phyloP scores from a whole-genome alignment of 2,888 invertebrate species.

The Mimas tiliae region DNA sequence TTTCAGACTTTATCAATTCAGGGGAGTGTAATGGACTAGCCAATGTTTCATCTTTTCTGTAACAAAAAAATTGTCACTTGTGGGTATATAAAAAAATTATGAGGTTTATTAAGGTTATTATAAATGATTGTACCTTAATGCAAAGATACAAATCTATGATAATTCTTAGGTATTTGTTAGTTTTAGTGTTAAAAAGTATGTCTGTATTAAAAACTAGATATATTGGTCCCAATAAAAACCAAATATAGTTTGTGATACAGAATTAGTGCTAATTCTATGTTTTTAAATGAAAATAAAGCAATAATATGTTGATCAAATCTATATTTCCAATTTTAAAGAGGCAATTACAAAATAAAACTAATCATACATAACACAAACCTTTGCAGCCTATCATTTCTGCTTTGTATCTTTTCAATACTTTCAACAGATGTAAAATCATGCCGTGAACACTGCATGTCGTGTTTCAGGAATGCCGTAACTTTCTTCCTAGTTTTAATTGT shows the following conservation, averaged over 20 bases:
- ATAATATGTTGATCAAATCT: not conserved
- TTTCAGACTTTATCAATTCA: conserved; percentile 55
- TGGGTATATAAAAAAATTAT: not conserved
- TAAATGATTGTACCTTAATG: too few relatives aligned
- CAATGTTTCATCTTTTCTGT: conserved; percentile 63
- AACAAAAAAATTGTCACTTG: conserved; percentile 41
- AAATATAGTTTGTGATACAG: too few relatives aligned
- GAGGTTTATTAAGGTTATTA: too few relatives aligned
- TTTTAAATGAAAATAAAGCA: not conserved
- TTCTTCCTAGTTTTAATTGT: conserved; percentile 85
- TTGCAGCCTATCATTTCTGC: conserved; percentile 53
- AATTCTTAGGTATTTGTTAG: too few relatives aligned
- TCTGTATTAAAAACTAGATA: too few relatives aligned
- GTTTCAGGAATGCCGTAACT: conserved; percentile 83
- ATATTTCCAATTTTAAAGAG: not conserved
- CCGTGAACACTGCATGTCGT: conserved; percentile 79
- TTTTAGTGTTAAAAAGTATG: too few relatives aligned
- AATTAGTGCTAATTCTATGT: not conserved
- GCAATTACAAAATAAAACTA: not conserved
- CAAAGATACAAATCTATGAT: too few relatives aligned
- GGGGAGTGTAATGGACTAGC: conserved; percentile 65
- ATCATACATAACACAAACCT: conserved; percentile 52
- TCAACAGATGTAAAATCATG: conserved; percentile 79
- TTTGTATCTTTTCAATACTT: conserved; percentile 66
- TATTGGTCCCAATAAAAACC: too few relatives aligned